Conservation (phyloP, 2,113 vertebrate genomes). For the Scartelaos histophorus region DNA sequence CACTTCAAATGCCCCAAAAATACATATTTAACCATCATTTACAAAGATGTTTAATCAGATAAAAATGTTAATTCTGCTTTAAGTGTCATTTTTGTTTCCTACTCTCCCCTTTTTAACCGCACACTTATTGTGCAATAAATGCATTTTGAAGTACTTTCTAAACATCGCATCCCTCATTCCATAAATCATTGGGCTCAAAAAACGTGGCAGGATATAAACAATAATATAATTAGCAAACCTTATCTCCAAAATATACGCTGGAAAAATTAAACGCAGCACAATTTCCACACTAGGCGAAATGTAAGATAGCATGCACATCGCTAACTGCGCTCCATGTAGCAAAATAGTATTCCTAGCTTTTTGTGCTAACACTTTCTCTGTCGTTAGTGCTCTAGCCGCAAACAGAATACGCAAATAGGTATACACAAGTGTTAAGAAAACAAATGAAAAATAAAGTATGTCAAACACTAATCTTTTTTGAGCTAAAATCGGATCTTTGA, state of each 20-base stretch:
- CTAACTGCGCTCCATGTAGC: conserved; percentile 73
- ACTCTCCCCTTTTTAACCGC: conserved; percentile 15
- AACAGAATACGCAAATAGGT: conserved; percentile 73
- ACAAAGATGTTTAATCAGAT: no score
- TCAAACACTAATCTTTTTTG: conserved; percentile 67
- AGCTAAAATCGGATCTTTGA: conserved; percentile 58
- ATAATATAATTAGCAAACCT: conserved; percentile 70
- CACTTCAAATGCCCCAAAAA: no score
- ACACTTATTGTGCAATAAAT: conserved; percentile 35
- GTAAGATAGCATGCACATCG: conserved; percentile 78
- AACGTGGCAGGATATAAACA: conserved; percentile 74
- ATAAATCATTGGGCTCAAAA: conserved; percentile 75
- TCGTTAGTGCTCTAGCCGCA: conserved; percentile 55
- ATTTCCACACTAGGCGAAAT: conserved; percentile 70
- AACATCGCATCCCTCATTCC: conserved; percentile 72
- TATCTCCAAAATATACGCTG: conserved; percentile 56
- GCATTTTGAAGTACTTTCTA: conserved; percentile 56
- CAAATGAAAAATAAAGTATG: conserved; percentile 70
- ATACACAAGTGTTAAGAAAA: conserved; percentile 70
- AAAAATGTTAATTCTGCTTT: neutral
- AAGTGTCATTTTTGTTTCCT: neutral
- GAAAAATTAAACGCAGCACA: conserved; percentile 57
- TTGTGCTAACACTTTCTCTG: conserved; percentile 51
- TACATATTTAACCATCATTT: no score
- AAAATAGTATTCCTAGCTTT: conserved; percentile 75